Base-by-base conservation (phyloP, 1,140 invertebrate species). In the Penaeus indicus region DNA sequence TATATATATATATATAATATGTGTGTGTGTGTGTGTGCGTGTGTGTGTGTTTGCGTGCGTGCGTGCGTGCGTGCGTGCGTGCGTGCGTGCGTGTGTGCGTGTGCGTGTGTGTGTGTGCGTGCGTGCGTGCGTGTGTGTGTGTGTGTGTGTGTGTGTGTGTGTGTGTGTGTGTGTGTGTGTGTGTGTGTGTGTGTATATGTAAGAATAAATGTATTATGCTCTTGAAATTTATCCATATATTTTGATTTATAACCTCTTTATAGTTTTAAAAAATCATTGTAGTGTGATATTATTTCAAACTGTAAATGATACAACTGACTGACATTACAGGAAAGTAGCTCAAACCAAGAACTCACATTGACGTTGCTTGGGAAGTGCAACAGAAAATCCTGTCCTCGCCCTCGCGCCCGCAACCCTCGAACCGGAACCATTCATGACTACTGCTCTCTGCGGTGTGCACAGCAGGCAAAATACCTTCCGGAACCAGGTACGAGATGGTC, bases 381-480 rank as follows among this genome's bases (percentile, higher is more conserved):
- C 27, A 83, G 93, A 25, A 90, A 91, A 72, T 92, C 92, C 16
- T 94, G 94, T 86, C 92, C 86, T 19, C 92, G 92, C 86, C 93
- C 93, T 0, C 90, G 93, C 86, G 94, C 93, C 18, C 91, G 92
- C 42, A 94, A 94, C 91, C 93, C 94, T n/a, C 91, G 94, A 22
- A 94, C 94, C 11, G 93, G 93, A 63, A 92, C 92, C 32, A 91
- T 93, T 13, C 94, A 95, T 89, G 92, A 94, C 19, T 94, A 93
- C 91, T 95, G 94, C 90, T 94, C 94, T 90, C 91, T 94, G n/a
- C 89, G 92, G 32, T 94, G 94, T 90, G 92, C 90, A 86, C 92
- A 89, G 69, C 88, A 85, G 38, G 84, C 88, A 32, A 89, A 89
- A 42, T 85, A 85, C 54, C 84, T 85, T n/a, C 84, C 61, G 78